Conservation (phyloP, 2,113 vertebrate species). For the Dicentrarchus labrax region DNA sequence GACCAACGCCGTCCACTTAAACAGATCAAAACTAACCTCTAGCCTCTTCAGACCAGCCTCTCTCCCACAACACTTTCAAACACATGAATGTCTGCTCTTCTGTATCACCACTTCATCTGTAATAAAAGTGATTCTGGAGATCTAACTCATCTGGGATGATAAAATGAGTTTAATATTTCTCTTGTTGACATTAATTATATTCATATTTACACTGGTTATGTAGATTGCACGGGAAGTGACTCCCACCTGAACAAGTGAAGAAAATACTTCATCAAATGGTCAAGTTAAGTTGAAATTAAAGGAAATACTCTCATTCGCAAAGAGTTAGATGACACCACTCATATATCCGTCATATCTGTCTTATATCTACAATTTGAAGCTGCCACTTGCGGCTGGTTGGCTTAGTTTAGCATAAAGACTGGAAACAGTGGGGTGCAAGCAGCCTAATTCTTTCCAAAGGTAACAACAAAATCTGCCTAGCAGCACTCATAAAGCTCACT, state of each 20-base stretch:
- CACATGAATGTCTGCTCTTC: conserved; percentile 27
- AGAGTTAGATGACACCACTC: background rate
- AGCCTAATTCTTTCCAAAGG: background rate
- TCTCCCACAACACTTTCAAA: conserved; percentile 35
- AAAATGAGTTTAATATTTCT: background rate
- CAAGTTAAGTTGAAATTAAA: background rate
- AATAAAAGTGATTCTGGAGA: conserved; percentile 16
- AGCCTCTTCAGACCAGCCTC: conserved; percentile 52
- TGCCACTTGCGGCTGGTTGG: background rate
- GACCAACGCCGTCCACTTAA: conserved; percentile 58
- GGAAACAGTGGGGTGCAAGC: background rate
- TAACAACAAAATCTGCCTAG: background rate
- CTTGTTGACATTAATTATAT: background rate
- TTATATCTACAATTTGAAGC: too few relatives aligned
- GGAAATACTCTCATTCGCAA: background rate
- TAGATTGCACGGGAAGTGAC: background rate
- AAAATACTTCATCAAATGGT: background rate
- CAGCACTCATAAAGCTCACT: background rate
- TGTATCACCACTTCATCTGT: conserved; percentile 27
- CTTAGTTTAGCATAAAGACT: background rate
- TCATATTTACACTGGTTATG: background rate
- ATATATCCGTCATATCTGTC: background rate
- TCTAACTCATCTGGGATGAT: background rate
- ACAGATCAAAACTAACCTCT: conserved; percentile 45
- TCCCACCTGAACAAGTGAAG: background rate